Evolutionary conservation across 2,113 vertebrate species (phyloP).

Genomic region (Drymodes brunneopygia): DNA sequence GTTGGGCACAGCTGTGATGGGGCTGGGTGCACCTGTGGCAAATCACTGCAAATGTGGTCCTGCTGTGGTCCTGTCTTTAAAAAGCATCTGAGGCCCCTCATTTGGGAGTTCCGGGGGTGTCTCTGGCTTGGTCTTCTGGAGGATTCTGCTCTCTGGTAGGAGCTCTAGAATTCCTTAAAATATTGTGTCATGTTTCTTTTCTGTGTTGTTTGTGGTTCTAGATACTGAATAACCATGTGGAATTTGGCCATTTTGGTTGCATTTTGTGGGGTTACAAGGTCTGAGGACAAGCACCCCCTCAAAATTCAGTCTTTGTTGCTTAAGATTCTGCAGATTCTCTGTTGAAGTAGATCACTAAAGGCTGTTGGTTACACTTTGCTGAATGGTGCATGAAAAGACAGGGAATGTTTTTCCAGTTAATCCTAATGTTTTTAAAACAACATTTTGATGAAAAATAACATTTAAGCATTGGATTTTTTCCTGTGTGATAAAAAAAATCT

Average conservation of each 20-base stretch:
- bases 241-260: not conserved
- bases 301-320: not conserved
- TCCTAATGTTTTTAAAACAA: not conserved
- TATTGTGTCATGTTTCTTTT: accelerated
- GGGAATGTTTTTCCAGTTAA: not conserved
- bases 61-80: not conserved
- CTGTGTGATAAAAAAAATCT: not conserved
- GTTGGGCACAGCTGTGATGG: not conserved
- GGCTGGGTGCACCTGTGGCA: not conserved
- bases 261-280: not conserved
- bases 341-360: not conserved
- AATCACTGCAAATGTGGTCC: not conserved
- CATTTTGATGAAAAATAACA: accelerated
- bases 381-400: not conserved
- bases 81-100: not conserved
- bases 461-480: not conserved
- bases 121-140: not conserved
- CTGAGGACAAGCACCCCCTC: accelerated
- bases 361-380: not conserved
- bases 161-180: accelerated
- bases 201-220: not conserved
- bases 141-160: not conserved
- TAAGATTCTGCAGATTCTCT: not conserved
- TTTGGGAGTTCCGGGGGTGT: accelerated
- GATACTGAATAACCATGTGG: accelerated